Percentiles rank a stretch among this genome's conserved stretches.
Evolutionary conservation across 2,113 vertebrate genomes (phyloP).

Genomic region (Lepus timidus): DNA sequence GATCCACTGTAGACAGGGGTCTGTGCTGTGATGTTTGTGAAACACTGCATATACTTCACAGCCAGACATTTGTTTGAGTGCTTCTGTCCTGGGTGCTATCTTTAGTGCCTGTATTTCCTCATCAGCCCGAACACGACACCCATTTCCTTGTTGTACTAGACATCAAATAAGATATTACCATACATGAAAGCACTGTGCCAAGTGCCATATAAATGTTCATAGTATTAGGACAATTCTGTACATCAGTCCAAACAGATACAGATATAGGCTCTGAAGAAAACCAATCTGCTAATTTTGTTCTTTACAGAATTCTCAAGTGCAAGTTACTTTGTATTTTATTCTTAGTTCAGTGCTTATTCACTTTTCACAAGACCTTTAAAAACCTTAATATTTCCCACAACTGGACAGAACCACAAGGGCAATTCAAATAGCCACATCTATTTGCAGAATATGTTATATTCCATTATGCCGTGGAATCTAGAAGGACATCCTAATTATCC

Average conservation of each 20-base stretch:
- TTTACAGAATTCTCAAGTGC: background rate
- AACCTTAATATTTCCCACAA: background rate
- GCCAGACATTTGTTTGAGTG: background rate
- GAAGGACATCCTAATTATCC: background rate
- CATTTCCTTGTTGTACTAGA: background rate
- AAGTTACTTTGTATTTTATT: background rate
- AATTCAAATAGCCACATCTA: background rate
- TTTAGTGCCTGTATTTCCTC: background rate
- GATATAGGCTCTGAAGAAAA: background rate
- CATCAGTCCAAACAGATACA: background rate
- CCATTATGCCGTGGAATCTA: background rate
- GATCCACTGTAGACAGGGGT: no score
- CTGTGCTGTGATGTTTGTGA: background rate
- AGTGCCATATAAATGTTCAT: background rate
- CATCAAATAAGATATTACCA: background rate
- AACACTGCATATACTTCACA: background rate
- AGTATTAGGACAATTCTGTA: background rate
- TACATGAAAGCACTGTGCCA: background rate
- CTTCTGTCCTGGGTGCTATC: background rate
- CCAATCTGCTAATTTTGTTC: background rate
- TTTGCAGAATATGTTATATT: background rate
- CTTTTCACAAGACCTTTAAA: constrained; percentile 18
- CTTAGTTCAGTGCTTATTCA: background rate
- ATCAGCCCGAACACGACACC: background rate
- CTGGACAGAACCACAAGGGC: background rate